These are phyloP conservation scores for Cliona cf. orientalis DNA, from an alignment of 37 sponge, comb jelly and placozoan species.

Conservation along the genomic window DNA sequence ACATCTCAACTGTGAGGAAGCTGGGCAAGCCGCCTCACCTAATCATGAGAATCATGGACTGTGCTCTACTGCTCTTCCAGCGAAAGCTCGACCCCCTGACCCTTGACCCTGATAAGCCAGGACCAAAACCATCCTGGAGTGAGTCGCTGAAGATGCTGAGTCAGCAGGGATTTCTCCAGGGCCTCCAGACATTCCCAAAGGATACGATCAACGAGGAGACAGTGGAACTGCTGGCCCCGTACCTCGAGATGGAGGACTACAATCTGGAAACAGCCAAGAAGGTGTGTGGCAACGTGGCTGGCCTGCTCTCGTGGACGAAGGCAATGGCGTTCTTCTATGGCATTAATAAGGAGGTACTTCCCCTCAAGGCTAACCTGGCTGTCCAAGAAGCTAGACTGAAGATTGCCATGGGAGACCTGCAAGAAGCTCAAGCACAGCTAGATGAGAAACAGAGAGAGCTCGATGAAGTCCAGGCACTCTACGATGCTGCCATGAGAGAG, in stretches of 20 bases:
- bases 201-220: conserved; percentile 97
- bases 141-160: conserved; percentile 97
- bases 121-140: conserved; percentile 95
- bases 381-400: conserved; percentile 90
- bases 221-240: conserved; percentile 91
- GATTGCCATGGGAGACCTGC: conserved; percentile 80
- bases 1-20: conserved; percentile 96
- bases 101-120: conserved; percentile 88
- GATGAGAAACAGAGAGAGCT: conserved; percentile 97
- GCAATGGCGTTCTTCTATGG: conserved; percentile 95
- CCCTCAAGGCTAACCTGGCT: conserved; percentile 94
- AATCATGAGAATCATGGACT: conserved; percentile 99
- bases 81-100: conserved; percentile 73
- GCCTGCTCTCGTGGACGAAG: conserved; percentile 93
- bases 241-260: conserved; percentile 93
- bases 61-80: conserved; percentile 88
- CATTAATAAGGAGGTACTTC: conserved; percentile 98
- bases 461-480: conserved; percentile 87
- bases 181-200: conserved; percentile 83
- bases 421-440: conserved; percentile 89
- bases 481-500: conserved; percentile 95
- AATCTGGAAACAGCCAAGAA: conserved; percentile 93
- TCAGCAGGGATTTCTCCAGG: conserved; percentile 81
- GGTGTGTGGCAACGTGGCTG: conserved; percentile 99
- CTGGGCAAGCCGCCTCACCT: conserved; percentile 98